phyloP scores from a whole-genome alignment of 2,888 invertebrate genomes.

The Drosophila kuntzei region DNA sequence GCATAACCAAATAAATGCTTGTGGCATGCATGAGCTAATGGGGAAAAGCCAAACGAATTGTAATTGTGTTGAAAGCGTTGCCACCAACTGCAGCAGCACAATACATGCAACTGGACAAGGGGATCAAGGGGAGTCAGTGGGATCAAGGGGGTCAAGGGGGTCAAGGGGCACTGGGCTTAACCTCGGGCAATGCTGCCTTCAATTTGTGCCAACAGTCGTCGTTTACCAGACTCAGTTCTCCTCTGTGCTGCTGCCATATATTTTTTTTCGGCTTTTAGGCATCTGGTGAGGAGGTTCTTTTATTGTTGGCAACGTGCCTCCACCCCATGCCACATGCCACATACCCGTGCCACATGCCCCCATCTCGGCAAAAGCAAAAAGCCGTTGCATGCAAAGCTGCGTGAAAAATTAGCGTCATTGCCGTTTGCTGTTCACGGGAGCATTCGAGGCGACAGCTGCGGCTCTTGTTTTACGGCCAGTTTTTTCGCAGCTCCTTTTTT shows the following conservation, averaged over 20 bases:
- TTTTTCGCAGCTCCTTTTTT: conserved; percentile 10
- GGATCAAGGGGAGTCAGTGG: background rate
- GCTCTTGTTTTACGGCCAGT: conserved; percentile 24
- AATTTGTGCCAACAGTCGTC: conserved; percentile 17
- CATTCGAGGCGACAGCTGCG: conserved; percentile 26
- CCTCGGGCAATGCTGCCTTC: conserved; percentile 20
- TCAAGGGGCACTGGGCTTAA: conserved; percentile 23
- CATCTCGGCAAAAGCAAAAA: conserved; percentile 5
- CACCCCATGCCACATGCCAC: background rate
- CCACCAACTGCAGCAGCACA: conserved; percentile 12
- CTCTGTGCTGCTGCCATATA: background rate
- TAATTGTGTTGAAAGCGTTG: conserved; percentile 33
- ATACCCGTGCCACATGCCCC: background rate
- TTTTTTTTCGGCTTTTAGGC: conserved; percentile 26
- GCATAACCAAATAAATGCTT: conserved; percentile 10
- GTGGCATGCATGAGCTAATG: conserved; percentile 11
- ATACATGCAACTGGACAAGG: background rate
- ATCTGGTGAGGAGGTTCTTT: conserved; percentile 21
- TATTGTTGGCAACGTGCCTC: conserved; percentile 12
- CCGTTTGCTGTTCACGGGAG: conserved; percentile 41
- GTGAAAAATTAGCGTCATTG: conserved; percentile 71
- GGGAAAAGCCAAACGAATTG: conserved; percentile 21
- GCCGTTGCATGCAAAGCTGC: conserved; percentile 63
- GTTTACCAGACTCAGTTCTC: conserved; percentile 4
- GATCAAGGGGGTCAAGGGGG: background rate